These are phyloP conservation scores for Chloroceryle amazona DNA, from an alignment of 2,797 vertebrate genomes.

Conservation along the genomic window DNA sequence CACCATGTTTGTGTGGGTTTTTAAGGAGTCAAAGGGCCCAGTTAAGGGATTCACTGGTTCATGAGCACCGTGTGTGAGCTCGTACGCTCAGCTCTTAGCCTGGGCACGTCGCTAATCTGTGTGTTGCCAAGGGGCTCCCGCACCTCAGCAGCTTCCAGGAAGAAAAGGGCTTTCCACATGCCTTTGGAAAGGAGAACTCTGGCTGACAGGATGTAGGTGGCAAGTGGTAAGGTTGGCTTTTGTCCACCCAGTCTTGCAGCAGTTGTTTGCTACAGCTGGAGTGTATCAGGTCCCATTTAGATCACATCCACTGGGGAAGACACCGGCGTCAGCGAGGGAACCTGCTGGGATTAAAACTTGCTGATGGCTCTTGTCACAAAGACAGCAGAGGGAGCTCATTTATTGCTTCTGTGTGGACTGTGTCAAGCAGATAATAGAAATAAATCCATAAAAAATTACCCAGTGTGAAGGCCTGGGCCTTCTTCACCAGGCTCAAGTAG, in stretches of 20 bases:
- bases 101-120: not conserved
- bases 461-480: not conserved
- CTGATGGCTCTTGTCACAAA: not conserved
- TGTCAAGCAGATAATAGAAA: not conserved
- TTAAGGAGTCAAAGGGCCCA: not conserved
- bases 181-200: not conserved
- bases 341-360: not conserved
- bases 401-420: not conserved
- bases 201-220: not conserved
- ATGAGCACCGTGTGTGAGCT: not conserved
- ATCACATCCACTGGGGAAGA: not conserved
- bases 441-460: not conserved
- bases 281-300: not conserved
- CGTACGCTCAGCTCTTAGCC: not conserved
- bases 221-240: not conserved
- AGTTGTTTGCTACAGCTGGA: not conserved
- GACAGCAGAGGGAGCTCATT: slow-evolving; percentile 63
- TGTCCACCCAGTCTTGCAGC: not conserved
- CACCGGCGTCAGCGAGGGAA: not conserved
- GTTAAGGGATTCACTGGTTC: not conserved
- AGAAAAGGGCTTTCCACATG: not conserved
- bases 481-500: not conserved
- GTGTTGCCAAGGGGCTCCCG: not conserved
- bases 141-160: not conserved
- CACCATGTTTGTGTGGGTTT: not conserved